These are phyloP conservation scores for Epinotia brunnichana DNA, from an alignment of 2,888 invertebrate species.

Conservation along the genomic window DNA sequence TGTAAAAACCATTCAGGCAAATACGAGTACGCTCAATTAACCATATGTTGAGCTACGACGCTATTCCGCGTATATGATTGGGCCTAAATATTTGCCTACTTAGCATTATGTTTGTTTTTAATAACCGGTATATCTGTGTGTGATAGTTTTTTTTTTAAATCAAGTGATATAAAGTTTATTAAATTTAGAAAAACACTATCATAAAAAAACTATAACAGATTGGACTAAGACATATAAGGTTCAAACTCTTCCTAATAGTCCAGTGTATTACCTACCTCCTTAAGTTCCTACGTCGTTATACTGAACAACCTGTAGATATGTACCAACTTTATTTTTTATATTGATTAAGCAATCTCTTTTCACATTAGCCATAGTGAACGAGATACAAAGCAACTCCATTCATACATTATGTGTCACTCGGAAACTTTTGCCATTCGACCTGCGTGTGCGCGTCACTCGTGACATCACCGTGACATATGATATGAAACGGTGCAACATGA, in stretches of 20 bases:
- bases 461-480: constrained; percentile 47
- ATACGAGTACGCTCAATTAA: constrained; percentile 32
- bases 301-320: too few species aligned
- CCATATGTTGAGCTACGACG: constrained; percentile 11
- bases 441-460: constrained; percentile 36
- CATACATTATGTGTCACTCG: constrained; percentile 17
- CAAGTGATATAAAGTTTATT: too few species aligned
- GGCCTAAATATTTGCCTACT: neutral
- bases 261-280: too few species aligned
- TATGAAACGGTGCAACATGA: constrained; percentile 14
- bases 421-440: constrained; percentile 43
- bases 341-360: neutral
- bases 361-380: neutral
- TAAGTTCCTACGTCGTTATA: too few species aligned
- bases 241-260: too few species aligned
- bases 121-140: too few species aligned
- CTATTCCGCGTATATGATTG: constrained; percentile 11
- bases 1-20: constrained; percentile 18
- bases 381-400: neutral
- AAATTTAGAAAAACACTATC: too few species aligned
- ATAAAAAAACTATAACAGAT: too few species aligned
- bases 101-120: neutral
- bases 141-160: too few species aligned
- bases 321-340: too few species aligned
- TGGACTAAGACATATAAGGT: too few species aligned